phyloP scores from a whole-genome alignment of 2,888 invertebrate species.

The Leptarthrus brevirostris region DNA sequence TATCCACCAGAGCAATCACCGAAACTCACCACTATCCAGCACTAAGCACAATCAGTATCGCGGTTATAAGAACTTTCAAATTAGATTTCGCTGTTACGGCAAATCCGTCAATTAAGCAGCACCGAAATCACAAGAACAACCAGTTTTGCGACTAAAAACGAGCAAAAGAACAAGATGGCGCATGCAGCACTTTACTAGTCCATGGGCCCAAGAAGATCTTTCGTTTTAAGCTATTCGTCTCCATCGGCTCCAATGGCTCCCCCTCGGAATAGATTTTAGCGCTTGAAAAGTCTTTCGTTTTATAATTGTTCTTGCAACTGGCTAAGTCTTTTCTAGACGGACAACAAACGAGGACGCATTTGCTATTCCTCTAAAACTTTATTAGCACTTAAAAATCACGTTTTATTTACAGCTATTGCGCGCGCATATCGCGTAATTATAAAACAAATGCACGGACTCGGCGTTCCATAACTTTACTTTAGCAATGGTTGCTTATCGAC shows the following conservation, averaged over 20 bases:
- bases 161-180: slow-evolving; percentile 40
- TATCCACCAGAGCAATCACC: not conserved
- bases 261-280: too few species aligned
- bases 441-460: not conserved
- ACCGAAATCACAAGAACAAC: slow-evolving; percentile 5
- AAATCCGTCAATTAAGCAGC: not conserved
- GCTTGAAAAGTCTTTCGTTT: too few species aligned
- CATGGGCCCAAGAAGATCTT: slow-evolving; percentile 30
- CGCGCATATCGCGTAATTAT: slow-evolving; percentile 18
- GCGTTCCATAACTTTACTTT: slow-evolving; percentile 6
- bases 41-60: slow-evolving; percentile 13
- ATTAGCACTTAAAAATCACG: too few species aligned
- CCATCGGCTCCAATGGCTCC: not conserved
- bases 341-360: too few species aligned
- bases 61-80: slow-evolving; percentile 17
- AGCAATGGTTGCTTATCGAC: slow-evolving; percentile 29
- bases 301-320: too few species aligned
- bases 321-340: too few species aligned
- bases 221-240: not conserved
- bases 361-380: too few species aligned
- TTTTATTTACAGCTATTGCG: slow-evolving; percentile 30
- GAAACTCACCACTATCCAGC: slow-evolving; percentile 3
- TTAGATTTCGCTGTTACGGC: not conserved
- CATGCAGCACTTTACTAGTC: not conserved
- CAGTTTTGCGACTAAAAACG: slow-evolving; percentile 18